Percentiles rank a stretch among this genome's conserved stretches.
These are phyloP conservation scores for Eurytoma adleriae DNA, from an alignment of 2,888 invertebrate genomes.

Conservation along the genomic window DNA sequence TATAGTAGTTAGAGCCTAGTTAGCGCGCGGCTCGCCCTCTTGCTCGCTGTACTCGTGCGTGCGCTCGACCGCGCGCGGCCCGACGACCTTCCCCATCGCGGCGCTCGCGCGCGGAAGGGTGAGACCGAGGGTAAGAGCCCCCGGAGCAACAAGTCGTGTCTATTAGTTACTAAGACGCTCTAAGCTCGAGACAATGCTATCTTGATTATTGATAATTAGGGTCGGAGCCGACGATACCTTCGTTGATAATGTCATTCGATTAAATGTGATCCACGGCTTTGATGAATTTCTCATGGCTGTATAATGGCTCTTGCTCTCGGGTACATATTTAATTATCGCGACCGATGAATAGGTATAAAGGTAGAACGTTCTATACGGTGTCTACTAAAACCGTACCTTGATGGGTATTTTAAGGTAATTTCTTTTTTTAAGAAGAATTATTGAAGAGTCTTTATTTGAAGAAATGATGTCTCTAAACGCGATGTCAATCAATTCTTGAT, in stretches of 20 bases:
- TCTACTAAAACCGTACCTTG: too few relatives aligned
- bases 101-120: not conserved
- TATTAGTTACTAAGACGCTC: conserved; percentile 48
- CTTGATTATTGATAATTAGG: conserved; percentile 56
- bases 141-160: conserved; percentile 53
- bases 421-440: too few relatives aligned
- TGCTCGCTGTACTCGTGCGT: not conserved
- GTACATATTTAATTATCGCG: too few relatives aligned
- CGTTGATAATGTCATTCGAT: conserved; percentile 15
- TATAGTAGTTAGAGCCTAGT: conserved; percentile 8
- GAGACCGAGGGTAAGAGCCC: conserved; percentile 1
- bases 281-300: too few relatives aligned
- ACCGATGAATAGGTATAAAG: too few relatives aligned
- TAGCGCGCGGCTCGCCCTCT: not conserved
- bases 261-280: not conserved
- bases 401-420: too few relatives aligned
- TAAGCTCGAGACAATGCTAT: conserved; percentile 51
- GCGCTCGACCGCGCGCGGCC: not conserved
- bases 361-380: too few relatives aligned
- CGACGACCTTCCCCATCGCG: not conserved
- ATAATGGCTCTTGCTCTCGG: too few relatives aligned
- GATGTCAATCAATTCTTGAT: too few relatives aligned
- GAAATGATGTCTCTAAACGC: too few relatives aligned
- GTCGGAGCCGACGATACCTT: conserved; percentile 14
- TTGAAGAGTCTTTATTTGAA: too few relatives aligned